Conservation (phyloP, 2,113 vertebrate species). For the Lonchura striata region DNA sequence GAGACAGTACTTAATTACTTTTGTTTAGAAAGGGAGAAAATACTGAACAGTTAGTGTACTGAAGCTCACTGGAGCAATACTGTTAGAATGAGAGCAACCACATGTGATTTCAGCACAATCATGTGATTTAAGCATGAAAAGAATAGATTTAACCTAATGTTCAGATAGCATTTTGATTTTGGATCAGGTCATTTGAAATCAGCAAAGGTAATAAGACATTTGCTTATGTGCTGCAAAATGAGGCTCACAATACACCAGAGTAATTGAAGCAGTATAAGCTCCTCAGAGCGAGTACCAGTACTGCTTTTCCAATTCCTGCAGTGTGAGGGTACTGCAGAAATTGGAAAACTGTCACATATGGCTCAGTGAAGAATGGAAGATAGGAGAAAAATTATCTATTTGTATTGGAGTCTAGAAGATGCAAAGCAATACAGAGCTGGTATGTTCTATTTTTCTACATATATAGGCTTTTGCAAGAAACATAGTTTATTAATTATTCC, state of each 20-base stretch:
- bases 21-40: background rate
- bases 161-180: background rate
- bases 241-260: background rate
- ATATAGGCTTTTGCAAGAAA: background rate
- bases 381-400: background rate
- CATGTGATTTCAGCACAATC: background rate
- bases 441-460: background rate
- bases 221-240: background rate
- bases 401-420: background rate
- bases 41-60: background rate
- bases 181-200: background rate
- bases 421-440: background rate
- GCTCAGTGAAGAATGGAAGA: background rate
- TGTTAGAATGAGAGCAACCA: background rate
- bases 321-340: background rate
- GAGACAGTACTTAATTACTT: background rate
- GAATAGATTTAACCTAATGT: background rate
- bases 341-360: background rate
- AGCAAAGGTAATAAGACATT: background rate
- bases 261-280: background rate
- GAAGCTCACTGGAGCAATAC: background rate
- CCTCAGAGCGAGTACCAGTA: background rate
- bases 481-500: background rate
- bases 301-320: background rate
- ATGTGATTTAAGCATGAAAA: background rate